Conservation (phyloP, 1,140 invertebrate species). For the Zaprionus inermis region DNA sequence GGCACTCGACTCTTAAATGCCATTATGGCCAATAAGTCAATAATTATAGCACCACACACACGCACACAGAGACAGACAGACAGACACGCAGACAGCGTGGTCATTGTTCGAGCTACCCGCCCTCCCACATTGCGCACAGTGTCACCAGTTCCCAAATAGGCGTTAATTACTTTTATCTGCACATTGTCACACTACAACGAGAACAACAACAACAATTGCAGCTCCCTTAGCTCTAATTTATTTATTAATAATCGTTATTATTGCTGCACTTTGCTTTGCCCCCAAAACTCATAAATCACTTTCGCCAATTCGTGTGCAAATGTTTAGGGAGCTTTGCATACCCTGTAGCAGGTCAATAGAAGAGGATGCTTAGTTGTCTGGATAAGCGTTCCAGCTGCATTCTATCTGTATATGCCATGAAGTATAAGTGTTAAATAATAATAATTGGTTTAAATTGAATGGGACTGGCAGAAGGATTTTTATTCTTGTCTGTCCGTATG, state of each 20-base stretch:
- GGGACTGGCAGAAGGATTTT: too few species aligned
- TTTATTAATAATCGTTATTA: conserved; percentile 67
- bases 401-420: too few species aligned
- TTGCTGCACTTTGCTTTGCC: conserved; percentile 29
- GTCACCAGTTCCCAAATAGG: conserved; percentile 66
- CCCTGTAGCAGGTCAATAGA: not conserved
- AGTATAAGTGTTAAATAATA: too few species aligned
- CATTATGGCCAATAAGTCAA: conserved; percentile 80
- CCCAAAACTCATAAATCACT: conserved; percentile 54
- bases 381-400: too few species aligned
- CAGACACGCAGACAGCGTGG: not conserved
- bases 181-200: conserved; percentile 60
- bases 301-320: conserved; percentile 48
- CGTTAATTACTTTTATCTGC: conserved; percentile 80
- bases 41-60: conserved; percentile 60
- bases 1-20: conserved; percentile 62
- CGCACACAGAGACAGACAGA: not conserved
- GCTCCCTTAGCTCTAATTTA: conserved; percentile 46
- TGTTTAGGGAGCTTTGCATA: conserved; percentile 15
- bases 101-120: not conserved
- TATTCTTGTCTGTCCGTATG: too few species aligned
- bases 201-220: conserved; percentile 43
- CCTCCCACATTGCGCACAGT: not conserved
- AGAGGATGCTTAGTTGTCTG: too few species aligned
- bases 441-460: too few species aligned